Base-by-base conservation (phyloP, 2,113 vertebrate genomes). In the Rhinoptilus africanus region DNA sequence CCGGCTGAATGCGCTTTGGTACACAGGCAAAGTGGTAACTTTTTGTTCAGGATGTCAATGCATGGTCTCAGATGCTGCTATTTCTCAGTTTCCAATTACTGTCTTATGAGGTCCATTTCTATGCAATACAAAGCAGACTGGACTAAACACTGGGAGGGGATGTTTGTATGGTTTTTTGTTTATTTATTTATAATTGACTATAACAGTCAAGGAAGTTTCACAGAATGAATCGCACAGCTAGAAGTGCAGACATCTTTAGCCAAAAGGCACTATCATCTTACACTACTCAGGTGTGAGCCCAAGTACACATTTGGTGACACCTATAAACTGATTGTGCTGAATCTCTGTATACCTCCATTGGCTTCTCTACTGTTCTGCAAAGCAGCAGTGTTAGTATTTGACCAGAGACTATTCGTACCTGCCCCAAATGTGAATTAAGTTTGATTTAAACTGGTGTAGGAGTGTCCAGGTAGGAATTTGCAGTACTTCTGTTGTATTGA, bases 301-400 rank as follows among this genome's bases (percentile, higher is more conserved):
- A 16, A 1, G n/a, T 28, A 45, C 62, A 12, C 19, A 6, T 2
- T 62, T 39, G 41, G 64, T 9, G 28, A 12, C 14, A 32, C 26
- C 21, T 74, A 17, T 15, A 71, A 26, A 24, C 28, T 28, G 34
- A 3, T 8, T 15, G 17, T 47, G 57, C 51, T 35, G 12, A 53
- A 47, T 26, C 27, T 23, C 11, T 15, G 10, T 66, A 27, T 17
- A 15, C 5, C 13, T 59, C 8, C n/a, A 24, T 1, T 0, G 0
- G 24, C 15, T 35, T 63, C 30, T 43, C 34, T 27, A 47, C 19
- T 41, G 27, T 14, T 51, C 39, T 68, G 60, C 50, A 76, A 56
- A 89, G 34, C 17, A 66, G 10, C 41, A 41, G 27, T 18, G 37
- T 62, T n/a, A 76, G 41, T 34, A 47, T 41, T 59, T 74, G 85